Conservation (phyloP, 2,113 vertebrate genomes). For the Mesoclemmys tuberculata region DNA sequence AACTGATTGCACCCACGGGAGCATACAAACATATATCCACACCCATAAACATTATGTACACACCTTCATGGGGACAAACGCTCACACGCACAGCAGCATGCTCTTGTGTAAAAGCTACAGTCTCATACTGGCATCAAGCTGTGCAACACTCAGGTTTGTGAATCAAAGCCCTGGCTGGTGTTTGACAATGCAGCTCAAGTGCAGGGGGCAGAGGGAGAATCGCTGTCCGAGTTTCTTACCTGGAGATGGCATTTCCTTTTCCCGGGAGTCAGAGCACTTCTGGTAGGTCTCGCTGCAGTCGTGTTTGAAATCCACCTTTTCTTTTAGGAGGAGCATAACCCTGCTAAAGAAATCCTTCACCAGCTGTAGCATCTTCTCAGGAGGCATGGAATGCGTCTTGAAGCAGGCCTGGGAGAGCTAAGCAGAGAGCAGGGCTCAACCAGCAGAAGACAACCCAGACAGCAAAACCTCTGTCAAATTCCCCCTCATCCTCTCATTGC, state of each 20-base stretch:
- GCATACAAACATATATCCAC: background rate
- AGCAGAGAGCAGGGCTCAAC: background rate
- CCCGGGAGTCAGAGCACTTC: conserved; percentile 48
- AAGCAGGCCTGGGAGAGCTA: conserved; percentile 68
- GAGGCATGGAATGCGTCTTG: conserved; percentile 67
- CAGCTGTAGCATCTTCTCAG: conserved; percentile 74
- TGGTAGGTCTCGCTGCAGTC: conserved; percentile 74
- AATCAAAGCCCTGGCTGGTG: background rate
- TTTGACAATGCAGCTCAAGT: background rate
- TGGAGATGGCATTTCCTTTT: background rate
- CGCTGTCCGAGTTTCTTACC: conserved; percentile 35
- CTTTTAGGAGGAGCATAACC: conserved; percentile 67
- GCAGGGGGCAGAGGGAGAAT: background rate
- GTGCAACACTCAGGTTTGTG: background rate
- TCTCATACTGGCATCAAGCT: background rate
- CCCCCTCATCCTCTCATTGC: too few relatives aligned
- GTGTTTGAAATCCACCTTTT: conserved; percentile 63
- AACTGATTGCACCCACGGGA: background rate
- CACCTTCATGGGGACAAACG: conserved; percentile 15
- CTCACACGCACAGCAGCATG: background rate
- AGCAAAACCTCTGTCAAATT: fast-evolving
- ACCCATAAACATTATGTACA: background rate
- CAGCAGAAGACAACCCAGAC: fast-evolving
- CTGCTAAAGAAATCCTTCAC: conserved; percentile 78
- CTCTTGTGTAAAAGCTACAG: background rate